Evolutionary conservation across 2,888 invertebrate genomes (phyloP).

Genomic region (Mycalesis mineus): DNA sequence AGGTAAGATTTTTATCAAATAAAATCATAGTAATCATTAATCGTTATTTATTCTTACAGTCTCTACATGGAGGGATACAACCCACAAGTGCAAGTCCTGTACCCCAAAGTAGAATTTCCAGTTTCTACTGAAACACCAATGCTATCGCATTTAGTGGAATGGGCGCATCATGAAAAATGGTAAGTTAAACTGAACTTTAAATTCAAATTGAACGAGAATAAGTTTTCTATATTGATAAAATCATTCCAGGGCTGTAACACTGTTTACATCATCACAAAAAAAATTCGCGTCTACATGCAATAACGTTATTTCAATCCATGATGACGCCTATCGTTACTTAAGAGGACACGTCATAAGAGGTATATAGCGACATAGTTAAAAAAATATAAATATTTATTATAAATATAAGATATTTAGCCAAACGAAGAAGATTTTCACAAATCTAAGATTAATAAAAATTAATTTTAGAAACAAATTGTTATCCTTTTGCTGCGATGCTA

Average conservation of each 20-base stretch:
- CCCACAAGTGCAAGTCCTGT: conserved; percentile 83
- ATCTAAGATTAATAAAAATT: no score
- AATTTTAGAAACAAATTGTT: conserved; percentile 78
- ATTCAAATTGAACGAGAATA: not conserved
- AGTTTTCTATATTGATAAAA: no score
- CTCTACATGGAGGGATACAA: conserved; percentile 86
- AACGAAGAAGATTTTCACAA: no score
- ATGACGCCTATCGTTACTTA: conserved; percentile 46
- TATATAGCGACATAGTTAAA: conserved; percentile 27
- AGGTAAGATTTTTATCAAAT: not conserved
- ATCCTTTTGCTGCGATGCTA: conserved; percentile 88
- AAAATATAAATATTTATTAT: no score
- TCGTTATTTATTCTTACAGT: conserved; percentile 51
- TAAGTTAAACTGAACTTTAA: conserved; percentile 29
- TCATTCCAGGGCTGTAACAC: conserved; percentile 42
- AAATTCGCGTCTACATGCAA: conserved; percentile 41
- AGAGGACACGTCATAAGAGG: conserved; percentile 48
- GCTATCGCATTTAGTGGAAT: conserved; percentile 87
- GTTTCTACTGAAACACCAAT: conserved; percentile 90
- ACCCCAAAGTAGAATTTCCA: conserved; percentile 86
- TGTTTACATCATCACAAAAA: conserved; percentile 37
- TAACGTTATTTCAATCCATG: conserved; percentile 40
- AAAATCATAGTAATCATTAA: not conserved
- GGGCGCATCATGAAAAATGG: conserved; percentile 88
- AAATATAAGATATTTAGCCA: no score